A percentile compares a stretch with the other conserved stretches of the same genome.
Evolutionary conservation across 1,140 invertebrate genomes (phyloP).

Genomic region (Drosophila seguyi): DNA sequence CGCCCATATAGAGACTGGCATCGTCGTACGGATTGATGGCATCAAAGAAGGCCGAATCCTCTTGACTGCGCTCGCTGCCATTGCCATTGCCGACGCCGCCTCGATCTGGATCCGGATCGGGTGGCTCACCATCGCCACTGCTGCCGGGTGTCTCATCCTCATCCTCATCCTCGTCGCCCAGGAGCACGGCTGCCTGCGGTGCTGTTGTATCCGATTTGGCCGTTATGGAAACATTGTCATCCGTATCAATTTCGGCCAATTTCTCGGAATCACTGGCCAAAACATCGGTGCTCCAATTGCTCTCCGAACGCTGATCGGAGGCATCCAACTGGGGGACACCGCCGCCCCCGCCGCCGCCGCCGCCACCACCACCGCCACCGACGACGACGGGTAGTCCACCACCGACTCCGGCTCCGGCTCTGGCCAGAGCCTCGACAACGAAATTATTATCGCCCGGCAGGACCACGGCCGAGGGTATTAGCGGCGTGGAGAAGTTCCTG

Average conservation of each 20-base stretch:
- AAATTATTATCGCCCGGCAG: conserved; percentile 84
- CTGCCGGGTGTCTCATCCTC: conserved; percentile 65
- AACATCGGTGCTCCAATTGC: conserved; percentile 98
- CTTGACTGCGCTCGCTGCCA: conserved; percentile 78
- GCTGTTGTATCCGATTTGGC: conserved; percentile 88
- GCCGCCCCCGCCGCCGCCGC: too few relatives aligned
- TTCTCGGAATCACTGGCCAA: conserved; percentile 97
- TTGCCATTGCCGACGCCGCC: too few relatives aligned
- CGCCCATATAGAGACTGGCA: conserved; percentile 60
- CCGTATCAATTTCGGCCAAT: conserved; percentile 94
- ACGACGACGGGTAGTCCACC: conserved; percentile 9
- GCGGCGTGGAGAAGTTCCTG: conserved; percentile 85
- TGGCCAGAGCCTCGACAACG: conserved; percentile 63
- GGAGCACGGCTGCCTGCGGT: conserved; percentile 17
- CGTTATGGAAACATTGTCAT: conserved; percentile 91
- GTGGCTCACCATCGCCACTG: conserved; percentile 45
- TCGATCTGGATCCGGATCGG: conserved; percentile 37
- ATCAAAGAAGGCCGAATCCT: conserved; percentile 80
- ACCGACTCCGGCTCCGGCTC: conserved; percentile 28
- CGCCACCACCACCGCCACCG: neutral
- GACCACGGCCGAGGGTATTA: conserved; percentile 82
- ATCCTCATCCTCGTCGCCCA: conserved; percentile 45
- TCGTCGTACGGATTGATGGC: conserved; percentile 79
- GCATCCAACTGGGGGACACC: conserved; percentile 87
- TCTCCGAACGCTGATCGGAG: conserved; percentile 96